Conservation (phyloP, 2,797 vertebrate genomes). For the Bothrops alternatus region DNA sequence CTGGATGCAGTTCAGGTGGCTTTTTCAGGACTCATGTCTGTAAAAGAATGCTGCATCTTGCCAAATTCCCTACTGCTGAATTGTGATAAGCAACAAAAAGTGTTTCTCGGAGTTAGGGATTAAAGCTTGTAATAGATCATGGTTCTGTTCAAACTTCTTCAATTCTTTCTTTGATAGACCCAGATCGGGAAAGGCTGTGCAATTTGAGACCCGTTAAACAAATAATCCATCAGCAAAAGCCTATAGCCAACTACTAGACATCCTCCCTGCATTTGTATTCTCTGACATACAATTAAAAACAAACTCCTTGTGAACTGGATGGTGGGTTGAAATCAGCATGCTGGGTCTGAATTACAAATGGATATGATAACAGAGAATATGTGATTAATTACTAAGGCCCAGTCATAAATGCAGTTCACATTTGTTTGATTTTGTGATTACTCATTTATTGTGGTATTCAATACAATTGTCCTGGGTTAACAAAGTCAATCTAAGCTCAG, state of each 20-base stretch:
- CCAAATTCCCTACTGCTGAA: not conserved
- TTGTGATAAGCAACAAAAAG: not conserved
- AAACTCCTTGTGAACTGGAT: not conserved
- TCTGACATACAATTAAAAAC: not conserved
- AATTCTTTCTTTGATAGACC: not conserved
- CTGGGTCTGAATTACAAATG: not conserved
- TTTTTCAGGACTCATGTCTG: not conserved
- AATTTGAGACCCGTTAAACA: not conserved
- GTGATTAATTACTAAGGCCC: not conserved
- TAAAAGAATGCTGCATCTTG: not conserved
- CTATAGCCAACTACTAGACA: not conserved
- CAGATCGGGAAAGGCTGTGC: not conserved
- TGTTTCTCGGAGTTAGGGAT: not conserved
- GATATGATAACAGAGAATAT: not conserved
- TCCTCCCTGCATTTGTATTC: not conserved
- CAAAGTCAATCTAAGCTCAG: not conserved
- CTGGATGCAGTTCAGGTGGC: not conserved
- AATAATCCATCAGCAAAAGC: not conserved
- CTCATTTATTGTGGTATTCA: not conserved
- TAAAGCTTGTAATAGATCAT: not conserved
- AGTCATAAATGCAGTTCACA: not conserved
- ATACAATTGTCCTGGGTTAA: not conserved
- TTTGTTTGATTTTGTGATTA: not conserved
- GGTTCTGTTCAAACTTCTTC: not conserved
- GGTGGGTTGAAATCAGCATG: not conserved